Percentiles rank a stretch among this genome's conserved stretches.
Conservation (phyloP, 2,888 invertebrate genomes). For the Ecliptopera silaceata region DNA sequence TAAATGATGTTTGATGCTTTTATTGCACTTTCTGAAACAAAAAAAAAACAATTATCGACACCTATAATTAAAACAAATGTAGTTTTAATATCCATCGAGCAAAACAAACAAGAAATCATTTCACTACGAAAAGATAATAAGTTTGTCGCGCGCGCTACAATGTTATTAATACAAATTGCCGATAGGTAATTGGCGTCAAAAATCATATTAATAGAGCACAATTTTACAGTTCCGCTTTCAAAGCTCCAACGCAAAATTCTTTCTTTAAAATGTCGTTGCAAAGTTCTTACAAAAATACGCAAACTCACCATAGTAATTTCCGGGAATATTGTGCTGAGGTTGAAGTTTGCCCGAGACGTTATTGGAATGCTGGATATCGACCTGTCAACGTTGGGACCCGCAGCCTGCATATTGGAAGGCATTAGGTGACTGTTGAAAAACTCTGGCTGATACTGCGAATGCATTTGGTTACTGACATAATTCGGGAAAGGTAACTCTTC, state of each 20-base stretch:
- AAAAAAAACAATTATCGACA: slow-evolving; percentile 19
- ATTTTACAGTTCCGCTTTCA: too few relatives aligned
- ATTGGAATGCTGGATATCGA: slow-evolving; percentile 66
- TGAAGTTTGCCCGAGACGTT: slow-evolving; percentile 87
- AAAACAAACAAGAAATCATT: too few relatives aligned
- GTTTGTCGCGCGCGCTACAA: too few relatives aligned
- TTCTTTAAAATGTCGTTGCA: too few relatives aligned
- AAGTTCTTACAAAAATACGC: not conserved
- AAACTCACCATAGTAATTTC: slow-evolving; percentile 87
- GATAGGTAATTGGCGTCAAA: too few relatives aligned
- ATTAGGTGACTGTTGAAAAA: slow-evolving; percentile 73
- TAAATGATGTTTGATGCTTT: slow-evolving; percentile 28
- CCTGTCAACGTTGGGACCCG: slow-evolving; percentile 63
- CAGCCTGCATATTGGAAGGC: slow-evolving; percentile 67
- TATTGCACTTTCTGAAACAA: slow-evolving; percentile 78
- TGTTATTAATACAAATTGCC: too few relatives aligned
- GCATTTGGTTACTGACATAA: slow-evolving; percentile 71
- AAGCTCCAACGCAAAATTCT: too few relatives aligned
- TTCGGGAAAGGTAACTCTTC: slow-evolving; percentile 73
- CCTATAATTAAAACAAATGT: too few relatives aligned
- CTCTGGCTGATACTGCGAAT: slow-evolving; percentile 71
- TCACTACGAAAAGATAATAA: too few relatives aligned
- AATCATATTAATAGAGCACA: too few relatives aligned
- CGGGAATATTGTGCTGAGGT: slow-evolving; percentile 92
- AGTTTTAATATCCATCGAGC: too few relatives aligned